Percentiles rank a stretch among this genome's conserved stretches.
phyloP scores from a whole-genome alignment of 2,888 invertebrate genomes.

The Cybosia mesomella region DNA sequence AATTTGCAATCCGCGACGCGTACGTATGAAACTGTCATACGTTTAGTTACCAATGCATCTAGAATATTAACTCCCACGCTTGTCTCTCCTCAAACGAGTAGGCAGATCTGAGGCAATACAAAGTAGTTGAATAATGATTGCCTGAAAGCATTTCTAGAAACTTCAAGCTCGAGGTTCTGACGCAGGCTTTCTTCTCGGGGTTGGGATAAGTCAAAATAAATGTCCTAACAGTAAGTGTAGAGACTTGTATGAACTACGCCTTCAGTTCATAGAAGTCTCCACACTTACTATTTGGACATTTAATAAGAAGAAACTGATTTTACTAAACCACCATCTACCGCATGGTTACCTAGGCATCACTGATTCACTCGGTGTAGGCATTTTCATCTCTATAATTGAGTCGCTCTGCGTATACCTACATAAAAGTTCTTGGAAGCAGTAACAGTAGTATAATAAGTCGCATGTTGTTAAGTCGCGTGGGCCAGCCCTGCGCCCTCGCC shows the following conservation, averaged over 20 bases:
- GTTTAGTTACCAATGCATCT: constrained; percentile 20
- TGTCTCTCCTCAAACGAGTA: not conserved
- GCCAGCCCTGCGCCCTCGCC: constrained; percentile 43
- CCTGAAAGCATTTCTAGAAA: not conserved
- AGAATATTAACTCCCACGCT: not conserved
- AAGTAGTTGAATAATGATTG: not conserved
- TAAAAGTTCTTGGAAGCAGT: not conserved
- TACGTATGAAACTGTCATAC: constrained; percentile 46
- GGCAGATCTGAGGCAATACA: not conserved
- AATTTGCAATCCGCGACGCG: constrained; percentile 66
- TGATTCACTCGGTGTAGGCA: too few relatives aligned
- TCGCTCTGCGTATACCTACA: not conserved
- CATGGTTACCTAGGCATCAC: too few relatives aligned
- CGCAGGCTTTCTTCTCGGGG: too few relatives aligned
- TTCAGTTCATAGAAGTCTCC: too few relatives aligned
- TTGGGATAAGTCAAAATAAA: too few relatives aligned
- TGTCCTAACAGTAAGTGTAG: too few relatives aligned
- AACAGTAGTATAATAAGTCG: not conserved
- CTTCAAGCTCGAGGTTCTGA: too few relatives aligned
- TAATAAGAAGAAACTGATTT: too few relatives aligned
- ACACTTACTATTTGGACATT: too few relatives aligned
- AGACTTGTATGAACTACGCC: too few relatives aligned
- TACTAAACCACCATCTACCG: too few relatives aligned
- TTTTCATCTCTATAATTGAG: not conserved
- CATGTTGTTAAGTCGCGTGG: constrained; percentile 30